phyloP scores from a whole-genome alignment of 1,140 invertebrate genomes.

The Apis mellifera region Amel_HAv3.1 CM009942.2:9351501-9352000 shows the following conservation, averaged over 20 bases:
- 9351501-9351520: too few species aligned
- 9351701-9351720: neutral
- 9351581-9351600: too few species aligned
- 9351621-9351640: too few species aligned
- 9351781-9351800: neutral
- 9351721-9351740: neutral
- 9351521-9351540: too few species aligned
- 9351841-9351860: neutral
- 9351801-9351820: neutral
- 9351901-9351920: neutral
- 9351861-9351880: conserved; percentile 16
- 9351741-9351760: neutral
- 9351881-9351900: conserved; percentile 16
- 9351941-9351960: conserved; percentile 36
- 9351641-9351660: too few species aligned
- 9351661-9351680: neutral
- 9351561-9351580: too few species aligned
- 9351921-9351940: neutral
- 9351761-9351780: neutral
- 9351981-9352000: conserved; percentile 54
- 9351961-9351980: conserved; percentile 20
- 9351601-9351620: too few species aligned
- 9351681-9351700: neutral
- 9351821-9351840: neutral
- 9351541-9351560: too few species aligned